Evolutionary conservation across 1,140 invertebrate species (phyloP).

Genomic region (Drosophila azteca): DNA sequence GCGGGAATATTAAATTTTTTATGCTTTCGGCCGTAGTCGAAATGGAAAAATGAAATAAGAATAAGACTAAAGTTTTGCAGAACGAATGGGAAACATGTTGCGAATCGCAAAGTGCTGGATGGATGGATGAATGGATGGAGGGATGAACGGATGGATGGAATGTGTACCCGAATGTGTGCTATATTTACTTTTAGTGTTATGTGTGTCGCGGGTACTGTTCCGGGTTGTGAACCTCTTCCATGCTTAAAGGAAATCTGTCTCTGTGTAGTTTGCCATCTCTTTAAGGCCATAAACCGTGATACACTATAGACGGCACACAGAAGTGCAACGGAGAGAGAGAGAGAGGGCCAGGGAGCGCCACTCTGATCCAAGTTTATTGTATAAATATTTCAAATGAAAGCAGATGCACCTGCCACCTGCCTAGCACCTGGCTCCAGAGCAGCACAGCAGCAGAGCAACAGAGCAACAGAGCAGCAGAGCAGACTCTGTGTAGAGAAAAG

Average conservation of each 20-base stretch:
- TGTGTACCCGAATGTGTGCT: constrained; percentile 23
- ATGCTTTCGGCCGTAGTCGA: constrained; percentile 51
- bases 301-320: constrained; percentile 18
- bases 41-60: constrained; percentile 24
- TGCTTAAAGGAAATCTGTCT: background rate
- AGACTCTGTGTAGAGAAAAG: constrained; percentile 54
- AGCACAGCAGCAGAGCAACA: constrained; percentile 15
- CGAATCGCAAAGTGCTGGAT: constrained; percentile 39
- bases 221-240: background rate
- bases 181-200: constrained; percentile 42
- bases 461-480: constrained; percentile 11
- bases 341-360: constrained; percentile 14
- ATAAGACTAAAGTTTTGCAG: constrained; percentile 47
- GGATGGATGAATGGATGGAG: no score
- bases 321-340: constrained; percentile 12
- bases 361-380: constrained; percentile 67
- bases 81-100: constrained; percentile 51
- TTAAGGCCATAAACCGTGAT: constrained; percentile 53
- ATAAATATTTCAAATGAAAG: constrained; percentile 74
- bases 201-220: constrained; percentile 29
- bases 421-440: constrained; percentile 32
- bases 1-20: constrained; percentile 78
- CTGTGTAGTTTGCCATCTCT: constrained; percentile 21
- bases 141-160: no score
- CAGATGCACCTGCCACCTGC: constrained; percentile 26